phyloP scores from a whole-genome alignment of 2,888 invertebrate species.

The Ophonus ardosiacus region DNA sequence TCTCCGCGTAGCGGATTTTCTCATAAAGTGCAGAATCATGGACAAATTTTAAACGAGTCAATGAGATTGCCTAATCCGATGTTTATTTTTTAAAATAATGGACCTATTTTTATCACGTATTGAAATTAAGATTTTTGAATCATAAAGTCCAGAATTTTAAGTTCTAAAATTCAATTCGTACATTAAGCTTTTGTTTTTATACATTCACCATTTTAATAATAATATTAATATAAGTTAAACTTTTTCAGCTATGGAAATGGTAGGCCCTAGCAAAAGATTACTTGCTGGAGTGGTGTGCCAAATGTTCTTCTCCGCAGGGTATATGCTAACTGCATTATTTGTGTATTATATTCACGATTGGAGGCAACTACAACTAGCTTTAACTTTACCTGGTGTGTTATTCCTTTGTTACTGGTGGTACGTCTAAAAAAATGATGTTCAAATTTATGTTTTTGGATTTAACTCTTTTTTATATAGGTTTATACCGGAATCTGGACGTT shows the following conservation, averaged over 20 bases:
- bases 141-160: too few relatives aligned
- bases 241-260: slow-evolving; percentile 82
- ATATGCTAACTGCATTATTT: slow-evolving; percentile 82
- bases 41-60: too few relatives aligned
- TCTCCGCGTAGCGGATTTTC: too few relatives aligned
- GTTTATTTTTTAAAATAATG: too few relatives aligned
- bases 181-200: too few relatives aligned
- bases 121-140: too few relatives aligned
- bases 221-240: background rate
- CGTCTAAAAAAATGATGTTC: slow-evolving; percentile 67
- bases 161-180: too few relatives aligned
- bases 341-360: slow-evolving; percentile 84
- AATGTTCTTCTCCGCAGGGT: slow-evolving; percentile 86
- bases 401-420: slow-evolving; percentile 85
- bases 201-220: too few relatives aligned
- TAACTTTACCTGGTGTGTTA: slow-evolving; percentile 83
- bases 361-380: slow-evolving; percentile 83
- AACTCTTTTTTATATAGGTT: slow-evolving; percentile 73
- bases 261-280: slow-evolving; percentile 83
- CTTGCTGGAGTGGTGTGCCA: slow-evolving; percentile 85
- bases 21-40: too few relatives aligned
- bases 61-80: too few relatives aligned
- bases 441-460: background rate
- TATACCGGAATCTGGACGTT: slow-evolving; percentile 86
- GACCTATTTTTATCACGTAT: too few relatives aligned